Conservation (phyloP, 1,140 invertebrate genomes). For the Pseudachorutes palmiensis region DNA sequence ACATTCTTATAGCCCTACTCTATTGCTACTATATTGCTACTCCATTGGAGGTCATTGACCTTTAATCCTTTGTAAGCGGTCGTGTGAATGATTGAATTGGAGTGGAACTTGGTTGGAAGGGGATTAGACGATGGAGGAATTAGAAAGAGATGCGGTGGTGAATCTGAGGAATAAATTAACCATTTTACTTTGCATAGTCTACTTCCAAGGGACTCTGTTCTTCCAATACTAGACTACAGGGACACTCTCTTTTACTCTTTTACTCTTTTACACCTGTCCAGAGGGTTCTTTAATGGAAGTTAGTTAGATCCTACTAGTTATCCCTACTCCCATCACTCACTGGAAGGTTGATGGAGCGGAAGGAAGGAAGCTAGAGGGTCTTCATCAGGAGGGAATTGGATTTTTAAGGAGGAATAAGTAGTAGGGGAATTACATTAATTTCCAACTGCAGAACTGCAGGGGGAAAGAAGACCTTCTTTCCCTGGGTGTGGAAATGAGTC, state of each 20-base stretch:
- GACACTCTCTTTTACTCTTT: no score
- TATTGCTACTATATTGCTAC: not conserved
- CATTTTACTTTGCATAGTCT: not conserved
- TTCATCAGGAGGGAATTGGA: no score
- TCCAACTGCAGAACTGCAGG: constrained; percentile 9
- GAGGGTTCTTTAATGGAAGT: no score
- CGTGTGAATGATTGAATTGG: constrained; percentile 10
- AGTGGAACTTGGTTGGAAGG: not conserved
- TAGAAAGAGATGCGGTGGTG: not conserved
- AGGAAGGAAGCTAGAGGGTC: no score
- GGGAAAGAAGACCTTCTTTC: no score
- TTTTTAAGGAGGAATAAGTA: no score
- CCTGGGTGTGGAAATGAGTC: no score
- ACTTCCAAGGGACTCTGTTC: not conserved
- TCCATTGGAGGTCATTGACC: not conserved
- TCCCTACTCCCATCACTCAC: no score
- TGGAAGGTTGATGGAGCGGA: no score
- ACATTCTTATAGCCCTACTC: not conserved
- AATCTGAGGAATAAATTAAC: constrained; percentile 8
- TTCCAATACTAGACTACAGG: not conserved
- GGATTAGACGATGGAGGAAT: not conserved
- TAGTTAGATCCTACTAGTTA: no score
- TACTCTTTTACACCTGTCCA: no score
- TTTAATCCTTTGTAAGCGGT: not conserved
- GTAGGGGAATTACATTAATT: no score